Percentiles rank a stretch among this genome's conserved stretches.
Conservation (phyloP, 2,113 vertebrate species). For the Lepisosteus osseus region DNA sequence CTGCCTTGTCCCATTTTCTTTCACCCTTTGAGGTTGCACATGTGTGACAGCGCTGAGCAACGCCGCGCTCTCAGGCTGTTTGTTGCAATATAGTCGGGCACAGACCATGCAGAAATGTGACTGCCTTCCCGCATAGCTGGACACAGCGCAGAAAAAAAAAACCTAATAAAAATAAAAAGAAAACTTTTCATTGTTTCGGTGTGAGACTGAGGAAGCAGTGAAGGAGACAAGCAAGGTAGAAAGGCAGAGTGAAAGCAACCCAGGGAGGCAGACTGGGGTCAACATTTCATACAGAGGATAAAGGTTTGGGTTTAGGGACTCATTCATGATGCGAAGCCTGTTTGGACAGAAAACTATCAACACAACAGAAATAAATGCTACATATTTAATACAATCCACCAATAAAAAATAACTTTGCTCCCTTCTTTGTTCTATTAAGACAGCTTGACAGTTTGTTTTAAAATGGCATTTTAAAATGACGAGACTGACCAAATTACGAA, state of each 20-base stretch:
- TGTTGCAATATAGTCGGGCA: conserved; percentile 31
- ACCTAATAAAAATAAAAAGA: conserved; percentile 29
- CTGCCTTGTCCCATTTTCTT: conserved; percentile 44
- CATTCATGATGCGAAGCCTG: no score
- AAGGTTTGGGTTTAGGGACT: no score
- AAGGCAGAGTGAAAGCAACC: background rate
- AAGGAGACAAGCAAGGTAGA: conserved; percentile 32
- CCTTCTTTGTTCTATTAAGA: no score
- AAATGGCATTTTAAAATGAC: no score
- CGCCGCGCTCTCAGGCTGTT: conserved; percentile 23
- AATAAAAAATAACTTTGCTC: no score
- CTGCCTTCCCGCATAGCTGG: background rate
- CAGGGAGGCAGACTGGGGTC: background rate
- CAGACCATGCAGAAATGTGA: conserved; percentile 42
- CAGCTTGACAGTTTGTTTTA: no score
- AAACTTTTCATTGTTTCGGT: conserved; percentile 25
- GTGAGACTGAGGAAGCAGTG: conserved; percentile 31
- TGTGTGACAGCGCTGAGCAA: conserved; percentile 28
- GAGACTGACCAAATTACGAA: no score
- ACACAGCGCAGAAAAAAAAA: conserved; percentile 20
- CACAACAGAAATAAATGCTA: no score
- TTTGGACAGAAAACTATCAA: no score
- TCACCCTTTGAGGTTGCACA: conserved; percentile 48
- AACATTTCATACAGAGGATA: background rate
- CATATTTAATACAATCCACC: no score